Base-by-base conservation (phyloP, 2,113 vertebrate genomes). In the Semicossyphus pulcher region DNA sequence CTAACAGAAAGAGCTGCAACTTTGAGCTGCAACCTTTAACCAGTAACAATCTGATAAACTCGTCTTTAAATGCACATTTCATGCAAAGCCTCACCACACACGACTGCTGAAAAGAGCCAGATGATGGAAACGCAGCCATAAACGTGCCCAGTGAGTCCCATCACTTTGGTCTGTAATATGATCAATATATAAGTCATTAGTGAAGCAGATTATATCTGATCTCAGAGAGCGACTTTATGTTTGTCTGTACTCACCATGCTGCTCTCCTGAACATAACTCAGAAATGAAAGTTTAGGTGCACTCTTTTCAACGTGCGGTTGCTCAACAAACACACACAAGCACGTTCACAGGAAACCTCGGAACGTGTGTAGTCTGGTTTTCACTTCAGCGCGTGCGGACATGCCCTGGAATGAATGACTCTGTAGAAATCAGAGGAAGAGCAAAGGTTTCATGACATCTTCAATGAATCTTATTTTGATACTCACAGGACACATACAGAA, bases 41-140 rank as follows among this genome's bases (percentile, higher is more conserved):
- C 14, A 16, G 25, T 5, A 23, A n/a, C n/a, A 20, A 10, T 1
- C 20, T 11, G 1, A 16, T 12, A 9, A 16, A 34, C n/a, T 9
- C 3, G 1, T 31, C 7, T 36, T 44, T 42, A 32, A 2, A 48
- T 47, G 25, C 26, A 57, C 5, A 28, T n/a, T n/a, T n/a, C n/a
- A 39, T 34, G 32, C 4, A 44, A 32, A 61, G 14, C 29, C 87
- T 81, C 59, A 91, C 90, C 86, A 2, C 26, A 6, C 5, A 36
- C 5, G 39, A 84, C 36, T 3, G 44, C 29, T n/a, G 58, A 44
- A 21, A 32, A 3, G 18, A 86, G 20, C 37, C 72, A 85, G 41
- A 86, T 14, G 59, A 80, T n/a, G 16, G 58, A 73, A 49, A 74
- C 1, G 65, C 72, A 76, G 61, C 14, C 6, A 7, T 47, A 11